These are phyloP conservation scores for Rhinogobio ventralis DNA, from an alignment of 2,797 vertebrate genomes.

Conservation along the genomic window DNA sequence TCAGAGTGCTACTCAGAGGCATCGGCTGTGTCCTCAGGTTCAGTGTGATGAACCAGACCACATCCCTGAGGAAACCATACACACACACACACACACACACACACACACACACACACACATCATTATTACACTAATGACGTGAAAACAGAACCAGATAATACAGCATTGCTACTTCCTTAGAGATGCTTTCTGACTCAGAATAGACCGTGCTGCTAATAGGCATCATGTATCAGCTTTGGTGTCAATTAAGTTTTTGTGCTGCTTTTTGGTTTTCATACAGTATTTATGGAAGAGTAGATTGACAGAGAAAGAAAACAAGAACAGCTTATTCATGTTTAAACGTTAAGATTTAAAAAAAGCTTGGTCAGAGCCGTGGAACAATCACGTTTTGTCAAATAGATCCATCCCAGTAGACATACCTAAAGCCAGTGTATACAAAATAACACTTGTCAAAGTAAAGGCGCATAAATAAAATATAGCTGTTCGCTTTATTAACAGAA, in stretches of 20 bases:
- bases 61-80: conserved; percentile 30
- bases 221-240: neutral
- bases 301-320: conserved; percentile 16
- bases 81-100: conserved; percentile 29
- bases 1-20: conserved; percentile 46
- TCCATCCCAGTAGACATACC: neutral
- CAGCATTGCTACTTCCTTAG: neutral
- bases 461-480: neutral
- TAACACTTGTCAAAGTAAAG: neutral
- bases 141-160: conserved; percentile 28
- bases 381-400: neutral
- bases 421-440: neutral
- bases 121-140: conserved; percentile 40
- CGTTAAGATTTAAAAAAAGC: neutral
- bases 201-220: neutral
- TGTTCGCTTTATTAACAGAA: neutral
- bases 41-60: conserved; percentile 28
- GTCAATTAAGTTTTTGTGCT: conserved; percentile 21
- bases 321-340: conserved; percentile 9
- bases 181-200: conserved; percentile 1
- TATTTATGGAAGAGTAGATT: conserved; percentile 16
- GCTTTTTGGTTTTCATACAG: conserved; percentile 14
- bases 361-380: neutral
- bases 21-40: conserved; percentile 45
- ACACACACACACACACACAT: conserved; percentile 17